Conservation (phyloP, 1,140 invertebrate genomes). For the Tyrophagus putrescentiae region DNA sequence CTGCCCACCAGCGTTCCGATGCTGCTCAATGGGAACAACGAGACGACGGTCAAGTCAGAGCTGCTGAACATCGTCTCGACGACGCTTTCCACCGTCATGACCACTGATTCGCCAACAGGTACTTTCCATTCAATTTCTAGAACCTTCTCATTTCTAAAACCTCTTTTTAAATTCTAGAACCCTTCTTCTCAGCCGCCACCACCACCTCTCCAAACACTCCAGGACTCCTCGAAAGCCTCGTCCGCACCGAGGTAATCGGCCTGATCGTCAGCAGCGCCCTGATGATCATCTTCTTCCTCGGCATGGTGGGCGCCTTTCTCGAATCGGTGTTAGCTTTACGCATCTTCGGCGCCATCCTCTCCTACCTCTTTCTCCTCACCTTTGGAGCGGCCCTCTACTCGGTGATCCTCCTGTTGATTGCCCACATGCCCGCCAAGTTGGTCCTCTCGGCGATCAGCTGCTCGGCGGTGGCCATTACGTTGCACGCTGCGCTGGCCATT, state of each 20-base stretch:
- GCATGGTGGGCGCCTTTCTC: conserved; percentile 10
- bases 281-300: conserved; percentile 16
- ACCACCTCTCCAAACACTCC: no score
- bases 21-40: no score
- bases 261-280: neutral
- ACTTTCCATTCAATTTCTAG: no score
- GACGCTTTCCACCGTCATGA: no score
- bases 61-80: no score
- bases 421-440: neutral
- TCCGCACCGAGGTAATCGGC: neutral
- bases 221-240: no score
- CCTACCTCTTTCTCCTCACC: conserved; percentile 15
- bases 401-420: conserved; percentile 5
- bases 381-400: conserved; percentile 12
- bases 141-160: no score
- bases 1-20: no score
- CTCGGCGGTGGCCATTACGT: conserved; percentile 5
- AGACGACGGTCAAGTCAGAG: no score
- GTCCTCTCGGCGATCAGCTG: neutral
- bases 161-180: no score
- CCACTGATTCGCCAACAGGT: no score
- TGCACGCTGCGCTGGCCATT: conserved; percentile 6
- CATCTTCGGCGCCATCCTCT: conserved; percentile 14
- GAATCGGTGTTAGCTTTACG: conserved; percentile 15
- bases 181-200: no score